Evolutionary conservation across 2,888 invertebrate genomes (phyloP), one percentile per base, ranked within the genome.

Genomic region (Eulithis testata): DNA sequence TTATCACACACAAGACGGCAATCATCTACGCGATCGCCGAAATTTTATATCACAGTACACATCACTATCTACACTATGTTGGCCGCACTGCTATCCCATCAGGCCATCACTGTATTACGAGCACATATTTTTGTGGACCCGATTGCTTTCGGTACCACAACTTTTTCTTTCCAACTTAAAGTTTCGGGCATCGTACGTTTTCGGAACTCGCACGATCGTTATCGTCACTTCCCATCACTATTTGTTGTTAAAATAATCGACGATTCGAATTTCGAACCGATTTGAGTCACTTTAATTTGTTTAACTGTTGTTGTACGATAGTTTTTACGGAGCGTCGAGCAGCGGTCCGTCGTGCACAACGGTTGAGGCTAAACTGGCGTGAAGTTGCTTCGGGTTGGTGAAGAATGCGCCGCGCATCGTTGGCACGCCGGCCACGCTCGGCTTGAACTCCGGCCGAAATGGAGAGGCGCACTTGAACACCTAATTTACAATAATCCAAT

Each of bases 391-490:
- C 60, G 85, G 88, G 88, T 88, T 88, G 90, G 90, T 88, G 85
- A 89, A 88, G 91, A 90, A 88, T 92, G 92, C 91, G 91, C 90
- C 80, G 91, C 92, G 92, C 92, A 93, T 89, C 87, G 91, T 90
- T 88, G 91, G 90, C 86, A 87, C 90, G 87, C 90, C 89, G 89
- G 85, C 84, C 86, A 83, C 87, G 87, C 87, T 89, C 85, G 83
- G 80, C 78, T 82, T 78, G 80, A 76, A 84, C 79, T 70, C 83
- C 90, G 84, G 76, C 87, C 78, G 81, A 87, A 85, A 81, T 81
- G 77, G 74, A 82, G 83, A 89, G 88, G 76, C 80, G 79, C 76
- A 77, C 76, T 82, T 73, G 78, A 81, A 78, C 80, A 80, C 77
- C 78, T 74, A 80, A 82, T 84, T 79, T 79, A 78, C 79, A 79